These are phyloP conservation scores for Gephyroberyx darwinii DNA, from an alignment of 2,797 vertebrate species.

Conservation along the genomic window DNA sequence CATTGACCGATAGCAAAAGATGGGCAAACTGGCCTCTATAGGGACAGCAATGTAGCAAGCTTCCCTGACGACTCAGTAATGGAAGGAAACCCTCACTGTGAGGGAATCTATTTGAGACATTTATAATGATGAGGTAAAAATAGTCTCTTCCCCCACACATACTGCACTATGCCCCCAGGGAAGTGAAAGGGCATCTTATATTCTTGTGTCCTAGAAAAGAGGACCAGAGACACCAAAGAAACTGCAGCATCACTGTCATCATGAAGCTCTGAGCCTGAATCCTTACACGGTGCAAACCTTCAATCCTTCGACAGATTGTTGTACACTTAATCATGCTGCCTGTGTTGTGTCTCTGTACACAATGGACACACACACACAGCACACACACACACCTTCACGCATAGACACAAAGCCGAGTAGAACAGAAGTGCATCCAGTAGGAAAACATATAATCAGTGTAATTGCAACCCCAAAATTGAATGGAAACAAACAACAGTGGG, in stretches of 20 bases:
- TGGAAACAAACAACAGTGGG: neutral
- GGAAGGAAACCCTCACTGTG: slow-evolving; percentile 29
- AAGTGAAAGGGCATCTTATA: slow-evolving; percentile 56
- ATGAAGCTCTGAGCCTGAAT: slow-evolving; percentile 55
- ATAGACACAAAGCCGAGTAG: slow-evolving; percentile 1
- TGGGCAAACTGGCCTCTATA: neutral
- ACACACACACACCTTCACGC: neutral
- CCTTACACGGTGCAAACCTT: slow-evolving; percentile 30
- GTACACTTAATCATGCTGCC: neutral
- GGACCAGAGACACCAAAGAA: slow-evolving; percentile 22
- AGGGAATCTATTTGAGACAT: slow-evolving; percentile 51
- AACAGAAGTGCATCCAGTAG: neutral
- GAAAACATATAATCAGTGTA: slow-evolving; percentile 13
- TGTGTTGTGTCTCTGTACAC: neutral
- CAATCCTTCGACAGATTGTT: slow-evolving; percentile 35
- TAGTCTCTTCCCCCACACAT: slow-evolving; percentile 54
- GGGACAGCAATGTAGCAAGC: neutral
- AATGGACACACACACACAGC: neutral
- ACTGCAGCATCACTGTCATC: slow-evolving; percentile 30
- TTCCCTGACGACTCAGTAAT: slow-evolving; percentile 13
- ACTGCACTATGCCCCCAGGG: slow-evolving; percentile 52
- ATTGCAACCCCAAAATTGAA: slow-evolving; percentile 15
- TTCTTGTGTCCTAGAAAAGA: slow-evolving; percentile 71
- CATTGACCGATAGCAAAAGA: neutral
- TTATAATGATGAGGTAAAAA: slow-evolving; percentile 68